Conservation (phyloP, 2,888 invertebrate genomes). For the Phengaris alcon region DNA sequence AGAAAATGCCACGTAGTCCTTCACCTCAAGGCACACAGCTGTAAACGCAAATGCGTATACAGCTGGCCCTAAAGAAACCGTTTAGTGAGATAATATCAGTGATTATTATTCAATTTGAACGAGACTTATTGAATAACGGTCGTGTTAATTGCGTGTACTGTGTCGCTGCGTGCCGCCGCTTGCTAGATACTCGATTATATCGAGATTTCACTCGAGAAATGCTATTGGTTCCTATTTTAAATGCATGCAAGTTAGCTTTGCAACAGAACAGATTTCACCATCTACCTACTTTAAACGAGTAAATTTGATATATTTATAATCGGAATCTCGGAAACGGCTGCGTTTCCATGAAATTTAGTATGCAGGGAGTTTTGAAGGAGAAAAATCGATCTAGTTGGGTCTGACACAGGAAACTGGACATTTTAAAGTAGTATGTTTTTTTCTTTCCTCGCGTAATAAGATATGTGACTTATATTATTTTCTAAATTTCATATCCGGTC, state of each 20-base stretch:
- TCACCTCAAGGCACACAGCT: slow-evolving; percentile 5
- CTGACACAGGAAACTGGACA: too few species aligned
- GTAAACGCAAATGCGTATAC: slow-evolving; percentile 31
- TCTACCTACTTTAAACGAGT: too few species aligned
- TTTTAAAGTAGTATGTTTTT: too few species aligned
- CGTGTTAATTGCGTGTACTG: slow-evolving; percentile 55
- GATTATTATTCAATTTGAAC: slow-evolving; percentile 60
- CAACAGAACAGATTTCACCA: too few species aligned
- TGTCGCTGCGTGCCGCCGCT: slow-evolving; percentile 34
- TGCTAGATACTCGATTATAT: slow-evolving; percentile 21
- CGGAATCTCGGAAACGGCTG: too few species aligned
- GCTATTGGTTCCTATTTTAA: neutral
- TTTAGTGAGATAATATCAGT: slow-evolving; percentile 63
- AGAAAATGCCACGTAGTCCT: neutral
- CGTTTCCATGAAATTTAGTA: too few species aligned
- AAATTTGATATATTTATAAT: too few species aligned
- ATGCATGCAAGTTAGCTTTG: neutral
- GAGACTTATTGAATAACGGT: slow-evolving; percentile 58
- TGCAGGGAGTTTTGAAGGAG: too few species aligned
- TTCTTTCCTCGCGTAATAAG: too few species aligned
- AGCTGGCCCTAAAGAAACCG: slow-evolving; percentile 41
- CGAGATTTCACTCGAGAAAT: neutral
- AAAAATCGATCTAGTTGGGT: too few species aligned
- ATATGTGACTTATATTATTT: too few species aligned
- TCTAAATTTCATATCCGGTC: too few species aligned